Conservation (phyloP, 2,797 vertebrate species). For the Phalloptychus januarius region DNA sequence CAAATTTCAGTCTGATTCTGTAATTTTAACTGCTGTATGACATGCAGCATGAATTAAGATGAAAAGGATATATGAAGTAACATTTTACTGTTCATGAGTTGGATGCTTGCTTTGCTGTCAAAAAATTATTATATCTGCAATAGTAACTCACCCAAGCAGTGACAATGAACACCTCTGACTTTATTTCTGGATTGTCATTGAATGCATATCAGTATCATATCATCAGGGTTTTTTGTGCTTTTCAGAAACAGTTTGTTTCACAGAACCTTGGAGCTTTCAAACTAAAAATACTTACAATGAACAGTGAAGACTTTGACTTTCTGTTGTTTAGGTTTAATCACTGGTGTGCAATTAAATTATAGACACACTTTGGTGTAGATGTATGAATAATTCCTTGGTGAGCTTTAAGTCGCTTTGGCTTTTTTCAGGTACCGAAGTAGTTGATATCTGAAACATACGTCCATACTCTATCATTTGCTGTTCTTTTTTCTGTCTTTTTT, state of each 20-base stretch:
- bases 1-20: slow-evolving; percentile 16
- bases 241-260: slow-evolving; percentile 15
- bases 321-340: slow-evolving; percentile 12
- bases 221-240: slow-evolving; percentile 35
- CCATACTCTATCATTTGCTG: slow-evolving; percentile 18
- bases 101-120: neutral
- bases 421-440: neutral
- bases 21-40: slow-evolving; percentile 14
- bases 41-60: neutral
- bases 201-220: slow-evolving; percentile 13
- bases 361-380: slow-evolving; percentile 11
- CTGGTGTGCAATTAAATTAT: slow-evolving; percentile 9
- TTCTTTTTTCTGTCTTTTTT: neutral
- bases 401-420: slow-evolving; percentile 7
- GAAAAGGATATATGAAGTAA: slow-evolving; percentile 10
- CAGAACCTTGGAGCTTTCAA: slow-evolving; percentile 35
- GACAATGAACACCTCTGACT: neutral
- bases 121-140: slow-evolving; percentile 13
- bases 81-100: slow-evolving; percentile 18
- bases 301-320: slow-evolving; percentile 16
- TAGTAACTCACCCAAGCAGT: slow-evolving; percentile 18
- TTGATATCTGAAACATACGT: slow-evolving; percentile 8
- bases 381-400: slow-evolving; percentile 30
- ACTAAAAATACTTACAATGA: slow-evolving; percentile 8
- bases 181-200: slow-evolving; percentile 14